phyloP scores from a whole-genome alignment of 2,113 vertebrate genomes.

The Dendrocopos noguchii region DNA sequence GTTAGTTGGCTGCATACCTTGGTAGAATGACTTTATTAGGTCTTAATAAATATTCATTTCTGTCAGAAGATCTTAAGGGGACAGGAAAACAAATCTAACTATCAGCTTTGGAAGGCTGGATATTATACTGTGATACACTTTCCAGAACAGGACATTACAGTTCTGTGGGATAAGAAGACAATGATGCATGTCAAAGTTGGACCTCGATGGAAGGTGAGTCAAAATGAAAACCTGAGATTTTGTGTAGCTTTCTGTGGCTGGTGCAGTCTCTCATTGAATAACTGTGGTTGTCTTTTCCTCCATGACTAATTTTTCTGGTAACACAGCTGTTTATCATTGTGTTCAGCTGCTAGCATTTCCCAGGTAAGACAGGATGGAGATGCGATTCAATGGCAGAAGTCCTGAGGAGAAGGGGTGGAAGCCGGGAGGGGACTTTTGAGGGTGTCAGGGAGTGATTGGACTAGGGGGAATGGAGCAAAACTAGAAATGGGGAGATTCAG shows the following conservation, averaged over 20 bases:
- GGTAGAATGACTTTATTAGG: neutral
- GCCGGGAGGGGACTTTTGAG: too few species aligned
- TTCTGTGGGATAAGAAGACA: slow-evolving; percentile 97
- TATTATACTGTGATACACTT: slow-evolving; percentile 92
- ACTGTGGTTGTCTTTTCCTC: neutral
- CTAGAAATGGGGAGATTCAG: too few species aligned
- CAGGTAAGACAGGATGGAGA: neutral
- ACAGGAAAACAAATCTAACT: slow-evolving; percentile 79
- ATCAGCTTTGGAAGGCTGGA: slow-evolving; percentile 93
- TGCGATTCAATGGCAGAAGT: neutral
- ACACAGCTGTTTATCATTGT: neutral
- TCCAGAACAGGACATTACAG: slow-evolving; percentile 88
- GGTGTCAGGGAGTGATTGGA: too few species aligned
- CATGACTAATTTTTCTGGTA: neutral
- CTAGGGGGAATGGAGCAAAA: too few species aligned
- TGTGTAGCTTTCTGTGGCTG: neutral
- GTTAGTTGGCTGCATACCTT: neutral
- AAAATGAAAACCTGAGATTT: neutral
- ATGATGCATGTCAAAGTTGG: slow-evolving; percentile 94
- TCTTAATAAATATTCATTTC: slow-evolving; percentile 30
- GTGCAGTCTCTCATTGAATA: neutral
- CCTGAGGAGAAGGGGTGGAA: neutral
- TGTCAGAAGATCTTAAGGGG: slow-evolving; percentile 60
- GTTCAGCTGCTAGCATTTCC: neutral
- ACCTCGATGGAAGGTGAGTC: slow-evolving; percentile 91